Evolutionary conservation across 2,888 invertebrate genomes (phyloP), one percentile per base, ranked within the genome.

Genomic region (Pogonocherus hispidulus): DNA sequence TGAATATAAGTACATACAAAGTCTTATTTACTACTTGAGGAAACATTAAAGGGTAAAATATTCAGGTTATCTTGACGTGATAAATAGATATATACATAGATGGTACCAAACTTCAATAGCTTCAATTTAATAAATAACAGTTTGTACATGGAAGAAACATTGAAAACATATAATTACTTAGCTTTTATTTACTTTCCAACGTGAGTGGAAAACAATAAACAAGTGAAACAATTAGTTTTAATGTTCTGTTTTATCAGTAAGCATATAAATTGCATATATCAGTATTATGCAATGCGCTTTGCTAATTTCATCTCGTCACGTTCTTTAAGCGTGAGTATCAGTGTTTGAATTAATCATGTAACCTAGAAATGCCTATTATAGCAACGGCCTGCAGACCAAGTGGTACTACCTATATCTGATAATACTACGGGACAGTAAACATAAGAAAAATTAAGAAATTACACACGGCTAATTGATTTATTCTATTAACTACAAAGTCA

Each of bases 241-340:
- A 5, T 41, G 14, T 41, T n/a, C n/a, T n/a, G n/a, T n/a, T 32
- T 41, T 41, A 41, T 41, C 41, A 14, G n/a, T 14, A 2, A 41
- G 14, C 14, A 41, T 1, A 41, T 41, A 41, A 41, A 41, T n/a
- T n/a, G n/a, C n/a, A n/a, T n/a, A n/a, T n/a, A n/a, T 41, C 41
- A 5, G 41, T 14, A 16, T 41, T 41, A 14, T 41, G 41, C 41
- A 41, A 41, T 16, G 41, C 16, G 5, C 14, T 41, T n/a, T 41
- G 41, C 41, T 41, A 41, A 41, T 41, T 41, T 14, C n/a, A 14
- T 16, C 14, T 14, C 41, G 41, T 41, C 41, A 41, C 41, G 41
- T 16, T 41, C 41, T 41, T 41, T 41, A n/a, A 41, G 41, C 41
- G 41, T 41, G 41, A 41, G 14, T 41, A 41, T 41, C 14, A 41